Percentiles rank a stretch among this genome's conserved stretches.
Conservation (phyloP, 1,140 invertebrate species). For the Drosophila pallidifrons region DNA sequence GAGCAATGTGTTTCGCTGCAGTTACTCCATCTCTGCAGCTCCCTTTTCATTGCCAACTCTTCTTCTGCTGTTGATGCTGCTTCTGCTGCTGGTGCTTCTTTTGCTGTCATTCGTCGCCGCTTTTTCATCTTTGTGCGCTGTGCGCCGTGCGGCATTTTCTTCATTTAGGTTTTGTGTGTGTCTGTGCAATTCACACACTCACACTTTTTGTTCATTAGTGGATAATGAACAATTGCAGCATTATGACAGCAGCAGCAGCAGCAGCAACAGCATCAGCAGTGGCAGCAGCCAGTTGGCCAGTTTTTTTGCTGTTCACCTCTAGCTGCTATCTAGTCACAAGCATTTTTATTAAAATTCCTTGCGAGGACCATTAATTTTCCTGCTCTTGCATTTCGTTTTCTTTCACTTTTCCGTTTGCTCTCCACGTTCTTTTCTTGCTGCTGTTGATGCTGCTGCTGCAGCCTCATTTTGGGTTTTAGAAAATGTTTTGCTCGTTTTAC, state of each 20-base stretch:
- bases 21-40: background rate
- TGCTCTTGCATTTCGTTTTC: conserved; percentile 41
- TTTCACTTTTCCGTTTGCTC: conserved; percentile 26
- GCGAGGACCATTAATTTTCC: conserved; percentile 79
- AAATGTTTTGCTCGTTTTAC: conserved; percentile 54
- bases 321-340: conserved; percentile 73
- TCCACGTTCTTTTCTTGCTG: conserved; percentile 32
- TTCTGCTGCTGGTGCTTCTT: background rate
- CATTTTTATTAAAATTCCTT: conserved; percentile 84
- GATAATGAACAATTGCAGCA: conserved; percentile 84
- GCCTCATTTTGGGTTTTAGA: conserved; percentile 33
- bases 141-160: conserved; percentile 76
- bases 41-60: background rate
- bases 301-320: conserved; percentile 71
- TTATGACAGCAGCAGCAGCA: conserved; percentile 74
- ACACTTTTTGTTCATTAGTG: conserved; percentile 83
- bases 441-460: conserved; percentile 20
- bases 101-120: conserved; percentile 52
- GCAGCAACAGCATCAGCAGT: conserved; percentile 30
- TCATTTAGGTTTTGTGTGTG: conserved; percentile 42
- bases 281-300: conserved; percentile 69
- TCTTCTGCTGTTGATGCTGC: background rate
- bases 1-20: conserved; percentile 70
- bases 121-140: conserved; percentile 73
- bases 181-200: conserved; percentile 50